phyloP scores from a whole-genome alignment of 1,140 invertebrate genomes.

The Lepidurus packardi region DNA sequence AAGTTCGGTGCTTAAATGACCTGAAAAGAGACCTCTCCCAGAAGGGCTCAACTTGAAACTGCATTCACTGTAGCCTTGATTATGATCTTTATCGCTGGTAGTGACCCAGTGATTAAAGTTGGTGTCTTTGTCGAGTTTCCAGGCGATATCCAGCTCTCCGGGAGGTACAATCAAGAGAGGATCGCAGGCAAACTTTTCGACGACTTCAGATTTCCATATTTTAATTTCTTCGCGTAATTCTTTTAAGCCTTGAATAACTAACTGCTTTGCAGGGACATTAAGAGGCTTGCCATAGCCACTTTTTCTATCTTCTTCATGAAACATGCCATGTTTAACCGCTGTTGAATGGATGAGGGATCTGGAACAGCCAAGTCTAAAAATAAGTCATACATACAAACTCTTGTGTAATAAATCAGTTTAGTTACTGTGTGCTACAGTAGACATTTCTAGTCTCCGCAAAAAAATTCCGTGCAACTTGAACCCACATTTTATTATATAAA shows the following conservation, averaged over 20 bases:
- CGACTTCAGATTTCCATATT: conserved; percentile 61
- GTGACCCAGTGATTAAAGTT: conserved; percentile 65
- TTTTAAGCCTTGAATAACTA: conserved; percentile 51
- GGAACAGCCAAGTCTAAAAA: not conserved
- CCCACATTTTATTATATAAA: not conserved
- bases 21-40: conserved; percentile 70
- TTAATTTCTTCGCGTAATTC: conserved; percentile 60
- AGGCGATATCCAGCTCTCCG: conserved; percentile 62
- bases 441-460: not conserved
- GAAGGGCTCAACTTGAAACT: conserved; percentile 52
- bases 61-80: conserved; percentile 69
- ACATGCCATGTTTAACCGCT: not conserved
- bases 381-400: not conserved
- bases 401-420: too few relatives aligned
- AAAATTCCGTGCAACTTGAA: not conserved
- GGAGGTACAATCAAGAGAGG: conserved; percentile 53
- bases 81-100: conserved; percentile 69
- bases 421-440: not conserved
- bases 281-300: conserved; percentile 37
- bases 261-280: conserved; percentile 27
- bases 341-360: not conserved
- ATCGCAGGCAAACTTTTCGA: conserved; percentile 56
- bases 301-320: conserved; percentile 39
- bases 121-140: conserved; percentile 57
- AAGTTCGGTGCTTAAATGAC: conserved; percentile 59